phyloP scores from a whole-genome alignment of 2,888 invertebrate genomes.

The Pseudoips prasinana region DNA sequence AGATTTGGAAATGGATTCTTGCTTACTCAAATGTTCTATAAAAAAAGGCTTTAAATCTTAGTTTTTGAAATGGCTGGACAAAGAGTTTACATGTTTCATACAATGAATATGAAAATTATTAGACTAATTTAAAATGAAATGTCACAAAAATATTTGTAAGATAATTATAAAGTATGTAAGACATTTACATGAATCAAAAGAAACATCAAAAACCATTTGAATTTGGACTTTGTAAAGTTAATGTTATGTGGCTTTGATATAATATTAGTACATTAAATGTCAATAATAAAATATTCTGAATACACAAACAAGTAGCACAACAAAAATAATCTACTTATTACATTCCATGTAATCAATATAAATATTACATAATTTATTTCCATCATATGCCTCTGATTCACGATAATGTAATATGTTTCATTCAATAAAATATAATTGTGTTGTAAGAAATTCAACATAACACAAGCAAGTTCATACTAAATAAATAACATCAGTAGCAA shows the following conservation, averaged over 20 bases:
- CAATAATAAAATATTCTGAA: slow-evolving; percentile 31
- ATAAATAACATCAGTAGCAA: slow-evolving; percentile 78
- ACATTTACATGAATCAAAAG: too few relatives aligned
- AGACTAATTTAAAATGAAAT: slow-evolving; percentile 1
- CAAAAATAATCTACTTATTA: slow-evolving; percentile 34
- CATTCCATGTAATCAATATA: slow-evolving; percentile 17
- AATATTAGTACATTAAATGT: slow-evolving; percentile 28
- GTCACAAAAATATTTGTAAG: too few relatives aligned
- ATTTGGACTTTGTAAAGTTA: too few relatives aligned
- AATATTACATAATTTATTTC: slow-evolving; percentile 22
- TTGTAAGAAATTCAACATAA: slow-evolving; percentile 72
- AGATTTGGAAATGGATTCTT: too few relatives aligned
- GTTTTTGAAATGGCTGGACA: too few relatives aligned
- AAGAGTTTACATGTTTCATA: slow-evolving; percentile 10
- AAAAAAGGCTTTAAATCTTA: too few relatives aligned
- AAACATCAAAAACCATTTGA: too few relatives aligned
- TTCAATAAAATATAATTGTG: slow-evolving; percentile 44
- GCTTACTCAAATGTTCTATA: too few relatives aligned
- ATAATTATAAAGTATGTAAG: too few relatives aligned
- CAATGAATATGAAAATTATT: slow-evolving; percentile 13
- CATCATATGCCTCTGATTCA: slow-evolving; percentile 44
- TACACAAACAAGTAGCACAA: slow-evolving; percentile 49
- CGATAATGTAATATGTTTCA: slow-evolving; percentile 47
- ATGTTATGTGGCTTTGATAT: too few relatives aligned
- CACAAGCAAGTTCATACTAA: slow-evolving; percentile 76